Base-by-base conservation (phyloP, 2,113 vertebrate genomes). In the Brachyhypopomus gauderio region DNA sequence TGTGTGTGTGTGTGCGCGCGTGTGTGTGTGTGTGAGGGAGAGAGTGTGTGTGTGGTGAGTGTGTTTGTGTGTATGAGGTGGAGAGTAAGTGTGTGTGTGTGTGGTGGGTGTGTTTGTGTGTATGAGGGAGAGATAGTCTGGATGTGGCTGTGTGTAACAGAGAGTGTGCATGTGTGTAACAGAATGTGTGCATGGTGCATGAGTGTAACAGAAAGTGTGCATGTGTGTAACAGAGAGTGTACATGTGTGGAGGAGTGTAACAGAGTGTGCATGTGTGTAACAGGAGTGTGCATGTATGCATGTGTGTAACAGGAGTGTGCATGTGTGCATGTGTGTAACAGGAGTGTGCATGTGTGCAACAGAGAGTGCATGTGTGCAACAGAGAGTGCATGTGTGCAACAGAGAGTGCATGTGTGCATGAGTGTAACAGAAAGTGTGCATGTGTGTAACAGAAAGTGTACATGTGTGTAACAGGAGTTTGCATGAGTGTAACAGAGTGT, bases 1-100 rank as follows among this genome's bases (percentile, higher is more conserved):
- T 45, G 87, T 58, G 81, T 71, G 84, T 87, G 88, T 85, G 87
- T 84, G 86, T 86, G 89, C 88, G 85, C 77, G 69, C 22, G 72
- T 2, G 60, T 23, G 75, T 36, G 69, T 12, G 82, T 45, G 71
- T 48, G 71, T 25, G 41, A 23, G 19, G 23, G 59, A 6, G 20
- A 62, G 59, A 62, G 59, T 23, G 59, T 12, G 56, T 23, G 5
- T 52, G 66, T 52, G 30, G 74, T 48, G 58, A 30, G 45, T 45
- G 66, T 59, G 69, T 70, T 55, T 66, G 70, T 27, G 75, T 78
- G 76, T 30, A 30, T 30, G 30, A 30, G 30, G 30, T 1, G 30
- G 30, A 30, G 30, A 30, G 30, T 2, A 3, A 30, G 30, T 2
- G 30, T 30, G 30, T 30, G 1, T 30, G 3, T 30, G 30, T 30